Conservation (phyloP, 2,797 vertebrate species). For the Centroberyx gerrardi region DNA sequence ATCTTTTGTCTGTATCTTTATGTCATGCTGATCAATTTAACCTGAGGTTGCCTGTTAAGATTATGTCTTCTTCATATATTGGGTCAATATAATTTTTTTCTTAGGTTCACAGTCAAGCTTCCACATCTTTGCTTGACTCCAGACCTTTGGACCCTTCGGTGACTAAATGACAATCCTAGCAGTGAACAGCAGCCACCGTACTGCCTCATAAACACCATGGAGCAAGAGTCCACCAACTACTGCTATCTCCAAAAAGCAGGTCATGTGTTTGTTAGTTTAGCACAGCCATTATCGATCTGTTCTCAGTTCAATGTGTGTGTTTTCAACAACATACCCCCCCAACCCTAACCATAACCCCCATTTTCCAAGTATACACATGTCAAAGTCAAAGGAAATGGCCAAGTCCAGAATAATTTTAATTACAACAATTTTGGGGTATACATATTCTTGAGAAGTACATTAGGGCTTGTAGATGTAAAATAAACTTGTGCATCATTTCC, state of each 20-base stretch:
- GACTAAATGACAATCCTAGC: constrained; percentile 37
- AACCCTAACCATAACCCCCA: neutral
- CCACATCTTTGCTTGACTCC: constrained; percentile 50
- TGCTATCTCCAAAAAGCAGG: constrained; percentile 50
- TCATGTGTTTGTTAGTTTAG: constrained; percentile 46
- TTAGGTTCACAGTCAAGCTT: constrained; percentile 33
- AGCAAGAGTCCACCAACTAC: constrained; percentile 44
- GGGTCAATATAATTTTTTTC: neutral
- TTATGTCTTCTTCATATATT: too few relatives aligned
- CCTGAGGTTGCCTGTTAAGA: neutral
- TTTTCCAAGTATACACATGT: neutral
- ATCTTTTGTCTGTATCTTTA: too few relatives aligned
- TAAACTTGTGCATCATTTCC: too few relatives aligned
- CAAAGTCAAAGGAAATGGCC: neutral
- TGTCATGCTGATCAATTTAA: neutral
- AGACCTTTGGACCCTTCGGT: constrained; percentile 63
- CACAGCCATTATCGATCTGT: constrained; percentile 48
- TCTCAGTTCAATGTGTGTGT: constrained; percentile 54
- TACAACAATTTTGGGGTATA: neutral
- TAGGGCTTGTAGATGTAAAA: too few relatives aligned
- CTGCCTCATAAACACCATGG: constrained; percentile 41
- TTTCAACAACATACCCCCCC: constrained; percentile 40
- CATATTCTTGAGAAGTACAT: too few relatives aligned
- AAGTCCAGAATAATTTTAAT: constrained; percentile 12
- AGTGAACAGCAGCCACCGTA: constrained; percentile 48